Conservation (phyloP, 2,797 vertebrate genomes). For the Platyrinchus mystaceus region DNA sequence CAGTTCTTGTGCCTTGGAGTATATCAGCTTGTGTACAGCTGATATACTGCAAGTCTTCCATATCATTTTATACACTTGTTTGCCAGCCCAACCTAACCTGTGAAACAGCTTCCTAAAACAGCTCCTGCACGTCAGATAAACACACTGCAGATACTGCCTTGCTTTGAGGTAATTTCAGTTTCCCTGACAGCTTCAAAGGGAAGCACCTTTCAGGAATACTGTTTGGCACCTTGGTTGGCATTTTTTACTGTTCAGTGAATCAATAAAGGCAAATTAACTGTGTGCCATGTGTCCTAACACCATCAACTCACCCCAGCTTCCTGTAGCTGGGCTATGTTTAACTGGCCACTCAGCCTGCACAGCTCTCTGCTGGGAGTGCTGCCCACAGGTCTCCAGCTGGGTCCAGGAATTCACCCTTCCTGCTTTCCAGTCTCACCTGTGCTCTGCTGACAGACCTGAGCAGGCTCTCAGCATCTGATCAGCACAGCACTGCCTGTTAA, state of each 20-base stretch:
- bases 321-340: not conserved
- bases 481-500: not conserved
- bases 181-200: not conserved
- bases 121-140: not conserved
- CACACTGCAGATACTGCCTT: not conserved
- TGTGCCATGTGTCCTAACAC: not conserved
- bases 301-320: not conserved
- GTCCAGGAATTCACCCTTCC: not conserved
- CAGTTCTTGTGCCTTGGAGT: too few species aligned
- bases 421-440: not conserved
- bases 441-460: not conserved
- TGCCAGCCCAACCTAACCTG: not conserved
- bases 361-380: not conserved
- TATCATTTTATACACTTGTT: not conserved
- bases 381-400: not conserved
- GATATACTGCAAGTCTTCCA: not conserved
- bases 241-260: not conserved
- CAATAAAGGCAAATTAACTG: not conserved
- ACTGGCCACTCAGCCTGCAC: not conserved
- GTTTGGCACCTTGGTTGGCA: not conserved
- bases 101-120: not conserved
- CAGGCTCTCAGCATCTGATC: not conserved
- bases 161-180: not conserved
- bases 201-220: not conserved
- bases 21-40: not conserved